Conservation (phyloP, 2,797 vertebrate genomes). For the Synaphobranchus kaupii region DNA sequence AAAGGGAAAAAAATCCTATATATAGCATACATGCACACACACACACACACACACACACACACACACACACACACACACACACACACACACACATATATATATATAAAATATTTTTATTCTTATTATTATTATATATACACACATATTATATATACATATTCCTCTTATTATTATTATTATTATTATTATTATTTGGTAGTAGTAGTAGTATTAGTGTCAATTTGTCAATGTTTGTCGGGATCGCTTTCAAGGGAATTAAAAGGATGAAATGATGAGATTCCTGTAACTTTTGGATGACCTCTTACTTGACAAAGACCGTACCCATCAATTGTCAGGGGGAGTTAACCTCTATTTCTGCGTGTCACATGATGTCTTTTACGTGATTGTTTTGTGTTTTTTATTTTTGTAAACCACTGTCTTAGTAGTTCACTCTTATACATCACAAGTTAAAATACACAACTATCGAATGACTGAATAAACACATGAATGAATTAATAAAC, state of each 20-base stretch:
- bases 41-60: too few species aligned
- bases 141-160: neutral
- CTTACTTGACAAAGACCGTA: slow-evolving; percentile 90
- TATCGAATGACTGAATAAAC: neutral
- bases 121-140: too few species aligned
- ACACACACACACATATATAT: too few species aligned
- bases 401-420: slow-evolving; percentile 63
- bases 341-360: slow-evolving; percentile 75
- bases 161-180: neutral
- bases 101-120: too few species aligned
- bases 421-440: slow-evolving; percentile 50
- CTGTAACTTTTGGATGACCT: slow-evolving; percentile 98
- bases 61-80: too few species aligned
- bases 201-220: slow-evolving; percentile 4
- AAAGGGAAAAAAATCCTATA: too few species aligned
- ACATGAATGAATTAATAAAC: neutral
- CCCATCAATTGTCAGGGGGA: slow-evolving; percentile 78
- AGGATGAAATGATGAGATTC: slow-evolving; percentile 83
- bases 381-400: slow-evolving; percentile 63
- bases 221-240: slow-evolving; percentile 57
- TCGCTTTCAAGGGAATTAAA: slow-evolving; percentile 59
- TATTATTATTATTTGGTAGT: neutral
- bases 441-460: slow-evolving; percentile 19
- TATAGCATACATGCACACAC: too few species aligned
- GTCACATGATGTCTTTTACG: slow-evolving; percentile 71